Conservation (phyloP, 2,797 vertebrate genomes). For the Clarias fuscus region DNA sequence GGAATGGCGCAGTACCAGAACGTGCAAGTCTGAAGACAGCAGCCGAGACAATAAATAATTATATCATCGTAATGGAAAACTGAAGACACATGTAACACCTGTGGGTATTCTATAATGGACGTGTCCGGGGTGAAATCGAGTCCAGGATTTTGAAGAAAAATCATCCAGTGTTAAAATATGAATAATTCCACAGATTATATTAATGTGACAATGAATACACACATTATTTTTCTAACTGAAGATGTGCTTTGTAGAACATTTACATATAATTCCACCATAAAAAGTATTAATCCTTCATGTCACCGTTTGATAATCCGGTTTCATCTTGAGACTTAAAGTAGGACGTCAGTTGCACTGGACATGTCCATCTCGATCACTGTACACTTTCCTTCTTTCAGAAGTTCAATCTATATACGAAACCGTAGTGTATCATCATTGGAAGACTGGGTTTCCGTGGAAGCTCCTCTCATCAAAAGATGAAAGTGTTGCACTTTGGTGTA, state of each 20-base stretch:
- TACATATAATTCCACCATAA: conserved; percentile 33
- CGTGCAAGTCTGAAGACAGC: background rate
- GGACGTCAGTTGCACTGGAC: background rate
- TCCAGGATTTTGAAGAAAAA: background rate
- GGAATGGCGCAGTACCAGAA: conserved; percentile 7
- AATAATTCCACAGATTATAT: background rate
- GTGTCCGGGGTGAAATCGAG: background rate
- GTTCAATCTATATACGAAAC: background rate
- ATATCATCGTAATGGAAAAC: background rate
- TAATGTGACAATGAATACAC: background rate
- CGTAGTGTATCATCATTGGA: background rate
- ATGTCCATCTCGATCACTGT: too few relatives aligned
- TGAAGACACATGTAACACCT: background rate
- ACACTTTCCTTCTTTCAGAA: background rate
- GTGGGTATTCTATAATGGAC: background rate
- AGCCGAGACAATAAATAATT: conserved; percentile 16
- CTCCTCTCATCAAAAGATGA: background rate
- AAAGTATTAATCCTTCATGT: conserved; percentile 49
- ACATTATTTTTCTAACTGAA: background rate
- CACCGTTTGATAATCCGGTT: conserved; percentile 19
- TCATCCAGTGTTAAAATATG: background rate
- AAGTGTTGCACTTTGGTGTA: background rate
- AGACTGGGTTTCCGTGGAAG: background rate
- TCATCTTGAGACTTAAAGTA: conserved; percentile 1
- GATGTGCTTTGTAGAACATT: background rate